Evolutionary conservation across 2,797 vertebrate species (phyloP).

Genomic region (Bradypus variegatus): DNA sequence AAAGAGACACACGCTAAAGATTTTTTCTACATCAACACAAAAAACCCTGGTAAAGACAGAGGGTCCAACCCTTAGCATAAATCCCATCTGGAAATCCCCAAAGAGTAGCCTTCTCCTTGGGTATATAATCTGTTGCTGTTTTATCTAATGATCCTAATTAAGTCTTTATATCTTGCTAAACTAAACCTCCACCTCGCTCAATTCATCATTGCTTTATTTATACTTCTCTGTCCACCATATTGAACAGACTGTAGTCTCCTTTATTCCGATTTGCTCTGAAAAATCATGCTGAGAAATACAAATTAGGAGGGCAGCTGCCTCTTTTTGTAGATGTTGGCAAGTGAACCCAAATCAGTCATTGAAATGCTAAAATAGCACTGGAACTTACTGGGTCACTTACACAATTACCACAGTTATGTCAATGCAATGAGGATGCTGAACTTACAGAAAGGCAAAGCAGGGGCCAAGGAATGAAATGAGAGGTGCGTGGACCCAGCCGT

Average conservation of each 20-base stretch:
- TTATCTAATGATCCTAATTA: conserved; percentile 54
- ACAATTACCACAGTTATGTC: background rate
- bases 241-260: background rate
- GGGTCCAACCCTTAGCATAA: background rate
- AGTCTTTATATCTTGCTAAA: conserved; percentile 52
- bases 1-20: background rate
- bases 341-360: background rate
- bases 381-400: background rate
- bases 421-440: background rate
- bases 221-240: background rate
- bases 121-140: conserved; percentile 51
- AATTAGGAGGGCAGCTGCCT: conserved; percentile 71
- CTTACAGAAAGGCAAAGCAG: background rate
- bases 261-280: conserved; percentile 58
- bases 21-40: background rate
- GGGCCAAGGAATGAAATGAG: rapidly evolving
- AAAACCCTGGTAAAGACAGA: conserved; percentile 29
- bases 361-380: background rate
- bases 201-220: background rate
- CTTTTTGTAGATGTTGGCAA: background rate
- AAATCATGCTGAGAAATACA: conserved; percentile 64
- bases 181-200: conserved; percentile 46
- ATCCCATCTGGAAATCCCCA: conserved; percentile 56
- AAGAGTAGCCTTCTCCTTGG: conserved; percentile 45
- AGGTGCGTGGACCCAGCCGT: rapidly evolving